phyloP scores from a whole-genome alignment of 2,113 vertebrate genomes.

The Prinia subflava region DNA sequence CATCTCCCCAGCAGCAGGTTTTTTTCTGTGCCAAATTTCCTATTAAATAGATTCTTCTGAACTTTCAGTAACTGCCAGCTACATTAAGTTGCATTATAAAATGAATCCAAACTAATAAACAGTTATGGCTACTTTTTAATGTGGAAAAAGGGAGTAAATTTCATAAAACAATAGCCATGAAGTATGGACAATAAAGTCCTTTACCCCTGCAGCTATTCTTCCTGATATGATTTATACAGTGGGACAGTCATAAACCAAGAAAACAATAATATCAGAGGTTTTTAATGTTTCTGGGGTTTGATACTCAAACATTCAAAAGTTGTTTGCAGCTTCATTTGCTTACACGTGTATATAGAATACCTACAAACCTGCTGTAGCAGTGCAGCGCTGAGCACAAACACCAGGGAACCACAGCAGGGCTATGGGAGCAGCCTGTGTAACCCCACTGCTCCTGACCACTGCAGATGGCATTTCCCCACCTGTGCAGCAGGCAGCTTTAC shows the following conservation, averaged over 20 bases:
- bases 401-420: neutral
- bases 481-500: neutral
- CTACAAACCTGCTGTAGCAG: neutral
- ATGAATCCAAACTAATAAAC: neutral
- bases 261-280: neutral
- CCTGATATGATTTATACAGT: neutral
- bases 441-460: neutral
- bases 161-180: neutral
- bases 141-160: neutral
- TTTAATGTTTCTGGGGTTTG: neutral
- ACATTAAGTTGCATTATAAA: neutral
- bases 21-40: neutral
- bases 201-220: neutral
- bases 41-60: neutral
- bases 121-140: neutral
- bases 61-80: neutral
- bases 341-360: neutral
- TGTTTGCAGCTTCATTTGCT: neutral
- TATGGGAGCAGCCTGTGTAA: neutral
- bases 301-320: neutral
- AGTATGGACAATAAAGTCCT: neutral
- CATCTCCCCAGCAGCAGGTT: neutral
- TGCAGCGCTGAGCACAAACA: rapidly evolving
- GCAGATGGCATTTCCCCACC: neutral
- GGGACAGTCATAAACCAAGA: neutral